phyloP scores from a whole-genome alignment of 2,113 vertebrate genomes.

The Anarhynchus alexandrinus region DNA sequence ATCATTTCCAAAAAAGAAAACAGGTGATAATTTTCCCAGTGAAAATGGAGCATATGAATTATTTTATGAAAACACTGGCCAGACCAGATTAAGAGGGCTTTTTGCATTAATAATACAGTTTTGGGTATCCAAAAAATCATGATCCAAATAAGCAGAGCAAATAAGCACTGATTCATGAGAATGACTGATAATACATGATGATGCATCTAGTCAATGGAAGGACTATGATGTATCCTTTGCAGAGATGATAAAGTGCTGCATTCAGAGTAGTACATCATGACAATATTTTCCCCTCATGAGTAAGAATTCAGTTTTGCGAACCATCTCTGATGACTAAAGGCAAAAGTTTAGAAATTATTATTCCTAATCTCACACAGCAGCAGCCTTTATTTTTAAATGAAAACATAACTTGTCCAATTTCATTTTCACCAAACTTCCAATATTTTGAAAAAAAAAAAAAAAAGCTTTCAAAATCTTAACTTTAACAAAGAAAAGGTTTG shows the following conservation, averaged over 20 bases:
- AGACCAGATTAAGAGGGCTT: background rate
- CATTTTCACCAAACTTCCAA: background rate
- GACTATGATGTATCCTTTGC: background rate
- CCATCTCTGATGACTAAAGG: background rate
- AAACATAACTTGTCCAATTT: background rate
- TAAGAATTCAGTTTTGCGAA: background rate
- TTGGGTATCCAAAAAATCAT: background rate
- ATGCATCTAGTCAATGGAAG: background rate
- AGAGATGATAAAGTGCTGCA: background rate
- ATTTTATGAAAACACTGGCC: background rate
- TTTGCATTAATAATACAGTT: background rate
- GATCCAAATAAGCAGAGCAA: background rate
- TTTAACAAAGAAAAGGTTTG: background rate
- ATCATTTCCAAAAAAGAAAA: background rate
- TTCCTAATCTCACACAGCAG: background rate
- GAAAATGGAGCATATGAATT: background rate
- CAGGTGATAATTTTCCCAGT: background rate
- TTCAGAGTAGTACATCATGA: background rate
- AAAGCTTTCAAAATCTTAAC: background rate
- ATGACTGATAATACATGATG: background rate
- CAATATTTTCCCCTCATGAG: background rate
- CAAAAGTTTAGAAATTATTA: background rate
- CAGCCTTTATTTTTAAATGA: background rate
- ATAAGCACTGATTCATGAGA: background rate
- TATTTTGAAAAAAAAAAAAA: background rate